These are phyloP conservation scores for Volucella zonaria DNA, from an alignment of 2,888 invertebrate species.

Conservation along the genomic window DNA sequence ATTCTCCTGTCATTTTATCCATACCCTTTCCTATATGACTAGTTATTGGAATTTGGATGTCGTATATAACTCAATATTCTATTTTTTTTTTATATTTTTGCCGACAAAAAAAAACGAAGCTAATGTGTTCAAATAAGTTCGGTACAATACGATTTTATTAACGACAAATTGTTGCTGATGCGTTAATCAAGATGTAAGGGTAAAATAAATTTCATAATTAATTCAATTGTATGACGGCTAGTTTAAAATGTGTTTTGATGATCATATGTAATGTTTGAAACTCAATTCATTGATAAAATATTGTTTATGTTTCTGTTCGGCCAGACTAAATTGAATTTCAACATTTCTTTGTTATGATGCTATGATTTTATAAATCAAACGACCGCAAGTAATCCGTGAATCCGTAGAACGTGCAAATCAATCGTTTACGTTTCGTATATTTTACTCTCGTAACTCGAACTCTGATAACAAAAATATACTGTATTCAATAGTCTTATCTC, in stretches of 20 bases:
- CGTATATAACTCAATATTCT: not conserved
- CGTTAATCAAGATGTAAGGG: not conserved
- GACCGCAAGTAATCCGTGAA: too few relatives aligned
- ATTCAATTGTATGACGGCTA: too few relatives aligned
- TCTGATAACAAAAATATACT: too few relatives aligned
- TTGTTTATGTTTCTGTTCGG: too few relatives aligned
- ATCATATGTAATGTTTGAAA: not conserved
- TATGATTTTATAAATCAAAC: too few relatives aligned
- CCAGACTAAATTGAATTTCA: too few relatives aligned
- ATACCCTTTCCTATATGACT: not conserved
- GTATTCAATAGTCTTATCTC: too few relatives aligned
- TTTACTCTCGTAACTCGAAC: too few relatives aligned
- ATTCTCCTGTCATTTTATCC: not conserved
- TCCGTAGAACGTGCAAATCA: too few relatives aligned
- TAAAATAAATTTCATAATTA: not conserved
- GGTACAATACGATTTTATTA: too few relatives aligned
- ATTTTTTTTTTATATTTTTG: not conserved
- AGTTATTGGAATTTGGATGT: not conserved
- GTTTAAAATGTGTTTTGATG: not conserved
- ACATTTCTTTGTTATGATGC: too few relatives aligned
- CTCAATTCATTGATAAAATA: not conserved
- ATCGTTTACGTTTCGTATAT: too few relatives aligned
- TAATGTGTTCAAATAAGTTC: constrained; percentile 13
- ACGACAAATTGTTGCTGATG: not conserved
- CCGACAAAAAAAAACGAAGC: not conserved